These are phyloP conservation scores for Gisinianus flammeolus DNA, from an alignment of 2,888 invertebrate genomes.

Conservation along the genomic window DNA sequence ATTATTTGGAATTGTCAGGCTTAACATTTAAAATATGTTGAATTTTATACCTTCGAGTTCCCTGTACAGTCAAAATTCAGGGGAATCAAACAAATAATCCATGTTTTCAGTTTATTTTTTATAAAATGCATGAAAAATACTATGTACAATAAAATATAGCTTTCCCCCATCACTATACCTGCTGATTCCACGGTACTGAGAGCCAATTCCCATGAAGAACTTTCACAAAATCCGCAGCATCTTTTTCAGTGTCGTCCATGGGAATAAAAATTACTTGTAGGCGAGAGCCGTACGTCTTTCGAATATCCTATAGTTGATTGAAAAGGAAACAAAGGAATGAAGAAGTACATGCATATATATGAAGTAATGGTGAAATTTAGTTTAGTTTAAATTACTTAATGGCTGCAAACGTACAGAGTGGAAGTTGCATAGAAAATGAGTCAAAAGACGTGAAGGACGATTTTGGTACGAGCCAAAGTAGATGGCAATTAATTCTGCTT, in stretches of 20 bases:
- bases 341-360: neutral
- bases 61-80: too few relatives aligned
- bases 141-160: neutral
- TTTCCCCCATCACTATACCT: slow-evolving; percentile 43
- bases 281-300: slow-evolving; percentile 40
- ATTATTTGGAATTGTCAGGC: neutral
- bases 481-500: slow-evolving; percentile 44
- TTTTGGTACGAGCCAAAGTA: slow-evolving; percentile 52
- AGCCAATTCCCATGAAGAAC: slow-evolving; percentile 49
- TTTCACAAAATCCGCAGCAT: slow-evolving; percentile 50
- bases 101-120: too few relatives aligned
- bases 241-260: slow-evolving; percentile 51
- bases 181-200: slow-evolving; percentile 49
- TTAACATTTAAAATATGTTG: neutral
- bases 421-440: slow-evolving; percentile 47
- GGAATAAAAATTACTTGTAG: slow-evolving; percentile 51
- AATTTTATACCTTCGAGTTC: too few relatives aligned
- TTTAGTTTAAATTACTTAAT: neutral
- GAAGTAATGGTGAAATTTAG: neutral
- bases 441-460: slow-evolving; percentile 46
- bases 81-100: too few relatives aligned
- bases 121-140: too few relatives aligned
- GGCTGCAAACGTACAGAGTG: slow-evolving; percentile 40
- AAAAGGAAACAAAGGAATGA: neutral
- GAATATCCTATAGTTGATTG: slow-evolving; percentile 28